Evolutionary conservation across 2,888 invertebrate species (phyloP).

Genomic region (Octonoba sinensis): DNA sequence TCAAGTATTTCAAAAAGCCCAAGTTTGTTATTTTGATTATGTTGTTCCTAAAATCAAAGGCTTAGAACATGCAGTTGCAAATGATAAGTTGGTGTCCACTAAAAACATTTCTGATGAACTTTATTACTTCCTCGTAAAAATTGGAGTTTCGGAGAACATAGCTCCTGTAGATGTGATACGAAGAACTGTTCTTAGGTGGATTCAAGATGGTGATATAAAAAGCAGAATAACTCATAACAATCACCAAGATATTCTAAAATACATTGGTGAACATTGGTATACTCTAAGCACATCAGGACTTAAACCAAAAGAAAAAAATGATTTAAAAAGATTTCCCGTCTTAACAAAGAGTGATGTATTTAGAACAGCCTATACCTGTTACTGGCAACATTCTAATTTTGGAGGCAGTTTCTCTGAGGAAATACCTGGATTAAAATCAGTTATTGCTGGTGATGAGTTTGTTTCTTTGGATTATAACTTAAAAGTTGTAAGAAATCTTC

Average conservation of each 20-base stretch:
- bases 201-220: not conserved
- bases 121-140: not conserved
- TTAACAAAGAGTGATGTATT: no score
- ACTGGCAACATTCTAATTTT: no score
- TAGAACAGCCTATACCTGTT: no score
- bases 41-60: slow-evolving; percentile 2
- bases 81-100: not conserved
- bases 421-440: not conserved
- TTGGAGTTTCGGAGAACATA: not conserved
- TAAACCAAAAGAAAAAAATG: no score
- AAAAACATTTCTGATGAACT: not conserved
- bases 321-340: no score
- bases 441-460: not conserved
- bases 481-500: not conserved
- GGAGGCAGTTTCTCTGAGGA: no score
- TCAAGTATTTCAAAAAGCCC: not conserved
- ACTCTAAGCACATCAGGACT: no score
- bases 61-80: not conserved
- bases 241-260: not conserved
- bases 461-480: not conserved
- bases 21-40: not conserved
- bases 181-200: not conserved
- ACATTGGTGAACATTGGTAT: no score
- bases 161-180: not conserved
- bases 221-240: not conserved